Evolutionary conservation across 2,797 vertebrate genomes (phyloP), one percentile per base, ranked within the genome.

Genomic region (Meriones psammophilus): DNA sequence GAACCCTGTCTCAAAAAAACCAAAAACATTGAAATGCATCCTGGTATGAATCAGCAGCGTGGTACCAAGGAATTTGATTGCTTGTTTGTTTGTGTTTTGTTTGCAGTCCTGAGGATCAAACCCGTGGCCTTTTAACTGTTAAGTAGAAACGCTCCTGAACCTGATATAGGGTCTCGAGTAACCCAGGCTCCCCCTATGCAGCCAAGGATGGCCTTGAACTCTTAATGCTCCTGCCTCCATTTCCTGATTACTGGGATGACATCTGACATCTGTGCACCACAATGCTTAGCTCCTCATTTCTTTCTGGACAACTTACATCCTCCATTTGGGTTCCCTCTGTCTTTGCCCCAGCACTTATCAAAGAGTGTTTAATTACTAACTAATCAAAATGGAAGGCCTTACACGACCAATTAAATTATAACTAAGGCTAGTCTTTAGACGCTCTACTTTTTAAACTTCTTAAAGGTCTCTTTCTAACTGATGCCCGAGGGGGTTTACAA

Each of bases 291-390:
- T 78, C 78, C 62, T 54, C 9, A 6, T 33, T 71, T 94, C 60
- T 87, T 71, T 79, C 42, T 33, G 66, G 62, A 36, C 28, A 20
- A 3, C 26, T 62, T 58, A 58, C 33, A 28, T n/a, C 56, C 62
- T 94, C 85, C 8, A 1, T 78, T 69, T 26, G 26, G 46, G 80
- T 36, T 50, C 30, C 36, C 17, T 60, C 42, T 46, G 14, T n/a
- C 69, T 87, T 85, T 33, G 26, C 71, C 39, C 36, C 4, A 58
- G 2, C 12, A 54, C 28, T 91, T 83, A 84, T n/a, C 28, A 30
- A 74, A 56, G 58, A 87, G 36, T 36, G 8, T 20, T 50, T 39
- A 20, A 78, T 92, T 80, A 91, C 80, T 76, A 76, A 95, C 89
- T 12, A 78, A 58, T 80, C 60, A 64, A 86, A 56, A 62, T 8